Evolutionary conservation across 1,140 invertebrate species (phyloP), one percentile per base, ranked within the genome.

Genomic region (Mercenaria mercenaria): DNA sequence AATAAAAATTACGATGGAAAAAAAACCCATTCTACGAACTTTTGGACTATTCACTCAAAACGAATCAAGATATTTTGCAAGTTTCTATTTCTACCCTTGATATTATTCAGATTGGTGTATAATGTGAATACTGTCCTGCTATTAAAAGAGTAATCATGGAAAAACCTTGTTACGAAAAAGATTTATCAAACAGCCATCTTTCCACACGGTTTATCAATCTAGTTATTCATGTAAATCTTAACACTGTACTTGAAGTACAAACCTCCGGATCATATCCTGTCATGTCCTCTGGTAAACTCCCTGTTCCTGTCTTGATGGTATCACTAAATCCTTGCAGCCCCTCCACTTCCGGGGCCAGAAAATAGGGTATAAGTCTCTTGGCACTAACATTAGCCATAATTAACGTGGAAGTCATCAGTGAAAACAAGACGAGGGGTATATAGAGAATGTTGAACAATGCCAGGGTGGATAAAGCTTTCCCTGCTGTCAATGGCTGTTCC

Each of bases 361-460:
- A 93, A 85, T 96, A 96, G 0, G 91, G 91, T 23, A 96, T 86
- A 23, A 97, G 92, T 67, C 96, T 88, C 41, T 94, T 93, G 52
- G 95, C 90, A 61, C 96, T 96, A 29, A 96, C 95, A 23, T 92
- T 98, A 0, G 98, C 98, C 96, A 99, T 98, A 11, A 99, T 98
- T 0, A 99, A 95, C 0, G 99, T 98, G 96, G 99, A 99, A 1
- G 99, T 96, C 10, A 99, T 98, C 98, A 99, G 99, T 0, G 99
- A 99, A 96, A 99, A 99, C 0, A 98, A 97, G 96, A 99, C 99
- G 39, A 99, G 96, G 1, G 99, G 99, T 39, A 97, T 97, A 90
- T 99, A 99, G 32, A 99, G 96, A 97, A 99, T 99, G 94, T 99
- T 99, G 52, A 99, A 97, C 52, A 99, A 96, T 0, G 99, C 98